Evolutionary conservation across 2,888 invertebrate species (phyloP).

Genomic region (Antheraea yamamai): DNA sequence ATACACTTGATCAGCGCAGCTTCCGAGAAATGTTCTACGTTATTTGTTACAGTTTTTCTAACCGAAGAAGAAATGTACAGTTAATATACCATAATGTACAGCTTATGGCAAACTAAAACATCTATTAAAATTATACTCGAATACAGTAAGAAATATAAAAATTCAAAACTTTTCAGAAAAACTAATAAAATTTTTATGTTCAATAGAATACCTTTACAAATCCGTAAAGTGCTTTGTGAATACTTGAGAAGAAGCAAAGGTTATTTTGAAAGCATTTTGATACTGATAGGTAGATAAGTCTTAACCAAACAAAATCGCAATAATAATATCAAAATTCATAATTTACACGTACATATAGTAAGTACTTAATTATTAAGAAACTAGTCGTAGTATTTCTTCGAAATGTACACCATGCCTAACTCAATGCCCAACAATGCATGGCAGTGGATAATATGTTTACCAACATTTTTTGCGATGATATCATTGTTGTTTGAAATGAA

Average conservation of each 20-base stretch:
- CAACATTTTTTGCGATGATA: constrained; percentile 45
- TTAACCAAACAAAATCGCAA: too few species aligned
- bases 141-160: not conserved
- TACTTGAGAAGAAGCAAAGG: too few species aligned
- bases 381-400: not conserved
- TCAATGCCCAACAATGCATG: constrained; percentile 28
- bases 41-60: not conserved
- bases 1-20: constrained; percentile 32
- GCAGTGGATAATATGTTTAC: constrained; percentile 36
- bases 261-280: too few species aligned
- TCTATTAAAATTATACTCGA: not conserved
- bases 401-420: constrained; percentile 19
- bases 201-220: not conserved
- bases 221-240: not conserved
- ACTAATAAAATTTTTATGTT: not conserved
- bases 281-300: too few species aligned
- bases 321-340: too few species aligned
- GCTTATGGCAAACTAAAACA: not conserved
- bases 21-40: not conserved
- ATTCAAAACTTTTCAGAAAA: not conserved
- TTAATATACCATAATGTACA: not conserved
- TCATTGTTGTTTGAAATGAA: constrained; percentile 28
- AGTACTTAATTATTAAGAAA: not conserved
- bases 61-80: not conserved
- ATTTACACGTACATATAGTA: not conserved